Evolutionary conservation across 2,888 invertebrate genomes (phyloP).

Genomic region (Acanthococcus lagerstroemiae): DNA sequence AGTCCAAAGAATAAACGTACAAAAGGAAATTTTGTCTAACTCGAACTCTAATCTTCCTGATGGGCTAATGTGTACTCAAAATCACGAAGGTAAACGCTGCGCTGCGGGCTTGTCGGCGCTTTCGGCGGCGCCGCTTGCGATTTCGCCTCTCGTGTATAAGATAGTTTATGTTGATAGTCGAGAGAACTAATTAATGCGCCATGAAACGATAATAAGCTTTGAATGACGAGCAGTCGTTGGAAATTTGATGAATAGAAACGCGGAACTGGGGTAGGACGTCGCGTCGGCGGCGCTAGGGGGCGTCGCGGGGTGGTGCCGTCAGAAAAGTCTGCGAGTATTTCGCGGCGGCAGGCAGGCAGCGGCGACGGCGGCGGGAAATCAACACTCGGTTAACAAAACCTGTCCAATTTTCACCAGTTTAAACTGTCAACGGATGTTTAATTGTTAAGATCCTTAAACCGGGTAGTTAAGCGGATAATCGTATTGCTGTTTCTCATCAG

Average conservation of each 20-base stretch:
- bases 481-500: slow-evolving; percentile 27
- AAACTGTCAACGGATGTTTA: slow-evolving; percentile 27
- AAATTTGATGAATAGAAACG: slow-evolving; percentile 11
- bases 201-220: slow-evolving; percentile 13
- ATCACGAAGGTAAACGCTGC: too few species aligned
- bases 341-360: neutral
- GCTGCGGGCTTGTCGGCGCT: too few species aligned
- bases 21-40: too few species aligned
- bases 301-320: neutral
- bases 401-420: slow-evolving; percentile 24
- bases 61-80: too few species aligned
- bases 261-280: neutral
- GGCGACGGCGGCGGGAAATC: slow-evolving; percentile 9
- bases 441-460: slow-evolving; percentile 26
- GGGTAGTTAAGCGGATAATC: slow-evolving; percentile 26
- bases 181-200: slow-evolving; percentile 15
- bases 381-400: slow-evolving; percentile 16
- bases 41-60: too few species aligned
- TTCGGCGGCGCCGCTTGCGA: too few species aligned
- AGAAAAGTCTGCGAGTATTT: slow-evolving; percentile 7
- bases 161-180: too few species aligned
- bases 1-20: too few species aligned
- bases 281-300: neutral
- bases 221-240: slow-evolving; percentile 14
- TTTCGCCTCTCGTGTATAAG: too few species aligned